Conservation (phyloP, 2,888 invertebrate genomes). For the Phorcus lineatus region DNA sequence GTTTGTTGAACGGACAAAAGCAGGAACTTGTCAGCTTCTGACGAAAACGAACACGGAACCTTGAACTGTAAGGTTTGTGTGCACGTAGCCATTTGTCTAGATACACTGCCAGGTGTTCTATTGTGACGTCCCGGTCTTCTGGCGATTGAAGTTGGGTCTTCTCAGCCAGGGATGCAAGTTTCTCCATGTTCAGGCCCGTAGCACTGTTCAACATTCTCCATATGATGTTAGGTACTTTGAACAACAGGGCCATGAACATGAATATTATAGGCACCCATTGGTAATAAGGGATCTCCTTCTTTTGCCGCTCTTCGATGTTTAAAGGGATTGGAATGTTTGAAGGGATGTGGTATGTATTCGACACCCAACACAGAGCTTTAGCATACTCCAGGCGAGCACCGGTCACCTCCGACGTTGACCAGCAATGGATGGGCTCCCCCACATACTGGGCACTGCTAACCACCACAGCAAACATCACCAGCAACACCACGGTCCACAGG, state of each 20-base stretch:
- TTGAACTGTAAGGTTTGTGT: slow-evolving; percentile 61
- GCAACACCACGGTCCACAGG: slow-evolving; percentile 59
- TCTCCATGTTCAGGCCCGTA: slow-evolving; percentile 64
- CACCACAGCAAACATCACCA: slow-evolving; percentile 64
- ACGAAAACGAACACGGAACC: slow-evolving; percentile 53
- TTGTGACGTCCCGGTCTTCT: slow-evolving; percentile 54
- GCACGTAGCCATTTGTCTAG: slow-evolving; percentile 65
- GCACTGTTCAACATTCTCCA: slow-evolving; percentile 60
- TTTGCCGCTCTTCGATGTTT: slow-evolving; percentile 48
- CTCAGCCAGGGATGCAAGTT: slow-evolving; percentile 59
- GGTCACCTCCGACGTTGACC: slow-evolving; percentile 61
- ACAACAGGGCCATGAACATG: slow-evolving; percentile 65
- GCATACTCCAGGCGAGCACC: slow-evolving; percentile 59
- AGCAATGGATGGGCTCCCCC: slow-evolving; percentile 63
- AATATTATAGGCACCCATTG: slow-evolving; percentile 69
- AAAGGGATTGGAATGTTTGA: slow-evolving; percentile 58
- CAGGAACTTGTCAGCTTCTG: slow-evolving; percentile 54
- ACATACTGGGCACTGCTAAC: slow-evolving; percentile 65
- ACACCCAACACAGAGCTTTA: slow-evolving; percentile 64
- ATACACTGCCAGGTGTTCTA: slow-evolving; percentile 56
- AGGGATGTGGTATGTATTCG: slow-evolving; percentile 67
- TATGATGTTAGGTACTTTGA: slow-evolving; percentile 62
- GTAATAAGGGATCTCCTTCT: slow-evolving; percentile 65
- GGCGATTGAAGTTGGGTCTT: slow-evolving; percentile 60
- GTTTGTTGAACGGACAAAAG: slow-evolving; percentile 64